Evolutionary conservation across 2,888 invertebrate species (phyloP), one percentile per base, ranked within the genome.

Genomic region (Podabrus alpinus): DNA sequence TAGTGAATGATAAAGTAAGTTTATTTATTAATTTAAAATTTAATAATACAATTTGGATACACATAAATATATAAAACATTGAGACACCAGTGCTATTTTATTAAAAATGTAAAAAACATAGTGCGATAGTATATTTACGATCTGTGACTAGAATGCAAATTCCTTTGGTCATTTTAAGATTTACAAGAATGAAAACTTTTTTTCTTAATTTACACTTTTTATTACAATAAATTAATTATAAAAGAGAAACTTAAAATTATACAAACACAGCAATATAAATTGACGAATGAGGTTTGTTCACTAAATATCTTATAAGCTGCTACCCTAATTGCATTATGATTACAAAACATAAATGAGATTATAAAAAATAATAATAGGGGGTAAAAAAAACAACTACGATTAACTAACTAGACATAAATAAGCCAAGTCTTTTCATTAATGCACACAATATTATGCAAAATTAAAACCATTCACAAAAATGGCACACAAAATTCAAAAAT

Each of bases 111-210:
- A 78, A 76, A 79, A 79, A 77, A 77, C 70, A 68, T 77, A 72
- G 79, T 79, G 79, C 79, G 62, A 64, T 64, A 79, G 68, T 78
- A 76, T 75, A 79, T 76, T 79, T 75, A 76, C 69, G 73, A 75
- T 78, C 73, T 78, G 79, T 79, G 79, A 79, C 79, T 79, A 79
- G 79, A 79, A 79, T 72, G 66, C 74, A 75, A 76, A 75, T 76
- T 76, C 74, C 79, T 79, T 79, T 79, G 79, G 79, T 79, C 77
- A 72, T 76, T 71, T 66, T 62, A 69, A 71, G 61, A 62, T 71
- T 59, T 66, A 66, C 68, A 72, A 75, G 69, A 75, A 71, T 17
- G 64, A 21, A 74, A 29, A 45, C 45, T 7, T 64, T 64, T 64
- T 64, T 13, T 9, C 45, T 45, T 45, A 45, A n/a, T 45, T 45